phyloP scores from a whole-genome alignment of 2,888 invertebrate species.

The Hirtodrosophila confusa region DNA sequence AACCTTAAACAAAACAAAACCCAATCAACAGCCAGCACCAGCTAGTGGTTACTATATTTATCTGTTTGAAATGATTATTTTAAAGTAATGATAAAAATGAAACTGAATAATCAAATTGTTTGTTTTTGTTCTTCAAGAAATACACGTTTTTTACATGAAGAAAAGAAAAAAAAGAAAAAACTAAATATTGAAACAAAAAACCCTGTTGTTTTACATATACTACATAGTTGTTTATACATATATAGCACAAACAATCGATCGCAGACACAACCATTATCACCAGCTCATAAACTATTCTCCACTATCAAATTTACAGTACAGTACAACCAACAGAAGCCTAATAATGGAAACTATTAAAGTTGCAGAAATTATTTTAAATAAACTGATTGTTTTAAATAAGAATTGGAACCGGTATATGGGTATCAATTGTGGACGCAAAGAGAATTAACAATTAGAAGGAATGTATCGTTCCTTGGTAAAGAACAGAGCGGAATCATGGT shows the following conservation, averaged over 20 bases:
- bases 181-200: constrained; percentile 65
- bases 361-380: constrained; percentile 67
- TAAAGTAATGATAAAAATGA: constrained; percentile 56
- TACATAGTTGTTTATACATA: constrained; percentile 5
- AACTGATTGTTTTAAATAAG: constrained; percentile 30
- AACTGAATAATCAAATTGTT: constrained; percentile 75
- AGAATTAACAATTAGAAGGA: neutral
- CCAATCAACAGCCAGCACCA: constrained; percentile 22
- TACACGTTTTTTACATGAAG: constrained; percentile 74
- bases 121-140: constrained; percentile 76
- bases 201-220: constrained; percentile 65
- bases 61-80: constrained; percentile 77
- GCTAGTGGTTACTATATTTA: constrained; percentile 63
- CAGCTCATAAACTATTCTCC: constrained; percentile 14
- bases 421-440: neutral
- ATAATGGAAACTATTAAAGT: constrained; percentile 75
- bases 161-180: constrained; percentile 59
- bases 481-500: no score
- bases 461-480: no score
- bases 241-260: constrained; percentile 4
- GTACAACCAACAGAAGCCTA: constrained; percentile 49
- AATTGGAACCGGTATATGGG: neutral
- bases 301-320: constrained; percentile 46
- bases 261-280: constrained; percentile 12
- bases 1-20: neutral